A percentile compares a stretch with the other conserved stretches of the same genome.
Evolutionary conservation across 2,797 vertebrate species (phyloP).

Genomic region (Gastrophryne carolinensis): DNA sequence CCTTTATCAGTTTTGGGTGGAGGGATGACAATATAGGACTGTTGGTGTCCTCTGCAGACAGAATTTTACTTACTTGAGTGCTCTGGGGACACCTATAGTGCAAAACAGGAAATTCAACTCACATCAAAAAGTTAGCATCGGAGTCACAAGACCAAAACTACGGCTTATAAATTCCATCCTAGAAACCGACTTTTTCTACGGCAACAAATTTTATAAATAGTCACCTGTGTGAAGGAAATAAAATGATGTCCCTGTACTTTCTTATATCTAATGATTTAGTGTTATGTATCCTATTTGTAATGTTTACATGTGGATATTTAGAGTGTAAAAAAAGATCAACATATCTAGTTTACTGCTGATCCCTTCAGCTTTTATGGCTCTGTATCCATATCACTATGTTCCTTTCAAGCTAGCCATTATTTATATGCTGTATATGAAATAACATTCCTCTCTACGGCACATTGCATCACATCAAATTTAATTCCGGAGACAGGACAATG

Average conservation of each 20-base stretch:
- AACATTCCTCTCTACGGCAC: background rate
- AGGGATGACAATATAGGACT: too few species aligned
- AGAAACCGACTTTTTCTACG: background rate
- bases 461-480: conserved; percentile 2
- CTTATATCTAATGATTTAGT: background rate
- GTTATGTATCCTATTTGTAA: conserved; percentile 2
- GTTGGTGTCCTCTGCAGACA: too few species aligned
- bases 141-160: too few species aligned
- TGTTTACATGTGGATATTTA: conserved; percentile 24
- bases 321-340: conserved; percentile 14
- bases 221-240: background rate
- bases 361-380: background rate
- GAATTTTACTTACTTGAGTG: too few species aligned
- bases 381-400: conserved; percentile 18
- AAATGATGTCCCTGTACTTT: background rate
- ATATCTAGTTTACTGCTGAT: conserved; percentile 24
- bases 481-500: background rate
- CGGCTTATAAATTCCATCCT: background rate
- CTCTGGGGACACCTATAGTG: too few species aligned
- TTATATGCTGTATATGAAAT: conserved; percentile 2
- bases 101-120: too few species aligned
- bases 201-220: background rate
- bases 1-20: too few species aligned
- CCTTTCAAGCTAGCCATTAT: background rate
- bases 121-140: too few species aligned